Percentiles rank a stretch among this genome's conserved stretches.
Conservation (phyloP, 2,797 vertebrate species). For the Peromyscus aztecus region DNA sequence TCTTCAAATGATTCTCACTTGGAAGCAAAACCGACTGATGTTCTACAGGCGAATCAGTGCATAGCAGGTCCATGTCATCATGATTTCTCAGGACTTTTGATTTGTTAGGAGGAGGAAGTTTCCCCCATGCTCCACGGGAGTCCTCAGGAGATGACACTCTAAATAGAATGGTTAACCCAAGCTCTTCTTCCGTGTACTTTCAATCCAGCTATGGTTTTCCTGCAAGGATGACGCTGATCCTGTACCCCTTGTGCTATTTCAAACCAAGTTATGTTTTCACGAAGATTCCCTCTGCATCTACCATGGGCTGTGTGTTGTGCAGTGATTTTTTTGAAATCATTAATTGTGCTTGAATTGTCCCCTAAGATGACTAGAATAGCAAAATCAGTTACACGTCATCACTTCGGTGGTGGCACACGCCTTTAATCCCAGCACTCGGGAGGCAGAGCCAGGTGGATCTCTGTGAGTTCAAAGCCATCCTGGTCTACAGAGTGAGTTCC, state of each 20-base stretch:
- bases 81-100: neutral
- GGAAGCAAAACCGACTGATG: constrained; percentile 49
- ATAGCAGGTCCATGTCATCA: neutral
- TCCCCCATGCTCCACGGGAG: neutral
- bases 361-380: neutral
- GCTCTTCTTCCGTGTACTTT: neutral
- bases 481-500: too few species aligned
- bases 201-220: neutral
- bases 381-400: neutral
- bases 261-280: neutral
- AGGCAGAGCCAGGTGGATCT: too few species aligned
- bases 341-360: neutral
- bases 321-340: neutral
- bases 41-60: neutral
- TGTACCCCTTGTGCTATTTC: neutral
- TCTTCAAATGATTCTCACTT: constrained; percentile 24
- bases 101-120: neutral
- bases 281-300: neutral
- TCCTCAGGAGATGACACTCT: neutral
- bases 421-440: too few species aligned
- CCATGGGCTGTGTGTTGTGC: neutral
- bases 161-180: neutral
- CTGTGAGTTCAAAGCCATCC: too few species aligned
- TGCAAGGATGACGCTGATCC: neutral
- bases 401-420: too few species aligned